Conservation (phyloP, 2,888 invertebrate species). For the Sesia bembeciformis region DNA sequence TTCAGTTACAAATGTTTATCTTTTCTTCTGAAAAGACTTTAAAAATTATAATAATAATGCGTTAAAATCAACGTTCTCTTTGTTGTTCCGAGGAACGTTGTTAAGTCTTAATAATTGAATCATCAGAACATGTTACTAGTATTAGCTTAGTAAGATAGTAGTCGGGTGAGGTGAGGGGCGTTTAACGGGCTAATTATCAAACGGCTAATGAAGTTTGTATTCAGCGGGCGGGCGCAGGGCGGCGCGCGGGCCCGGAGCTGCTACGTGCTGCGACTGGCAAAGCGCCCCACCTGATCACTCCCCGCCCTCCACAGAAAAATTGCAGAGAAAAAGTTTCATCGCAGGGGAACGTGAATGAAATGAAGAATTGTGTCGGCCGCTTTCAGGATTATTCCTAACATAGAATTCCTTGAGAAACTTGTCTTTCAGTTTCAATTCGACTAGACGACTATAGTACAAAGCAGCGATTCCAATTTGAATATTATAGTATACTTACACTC, state of each 20-base stretch:
- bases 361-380: constrained; percentile 69
- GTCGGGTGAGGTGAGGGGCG: constrained; percentile 43
- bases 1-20: too few species aligned
- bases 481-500: constrained; percentile 8
- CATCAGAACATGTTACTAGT: background rate
- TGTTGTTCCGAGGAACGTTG: too few species aligned
- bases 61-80: too few species aligned
- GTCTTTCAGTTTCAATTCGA: constrained; percentile 21
- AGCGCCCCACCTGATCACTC: constrained; percentile 62
- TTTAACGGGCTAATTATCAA: constrained; percentile 75
- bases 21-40: too few species aligned
- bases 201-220: constrained; percentile 76
- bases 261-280: constrained; percentile 68
- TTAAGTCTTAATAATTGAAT: background rate
- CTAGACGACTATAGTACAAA: background rate
- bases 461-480: constrained; percentile 16
- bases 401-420: constrained; percentile 59
- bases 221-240: constrained; percentile 58
- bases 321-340: constrained; percentile 75
- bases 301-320: constrained; percentile 67
- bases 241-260: constrained; percentile 36
- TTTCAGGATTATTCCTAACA: constrained; percentile 68
- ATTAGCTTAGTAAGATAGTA: constrained; percentile 28
- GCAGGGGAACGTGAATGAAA: constrained; percentile 73
- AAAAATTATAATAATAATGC: too few species aligned